phyloP scores from a whole-genome alignment of 1,140 invertebrate genomes.

The Penaeus chinensis region DNA sequence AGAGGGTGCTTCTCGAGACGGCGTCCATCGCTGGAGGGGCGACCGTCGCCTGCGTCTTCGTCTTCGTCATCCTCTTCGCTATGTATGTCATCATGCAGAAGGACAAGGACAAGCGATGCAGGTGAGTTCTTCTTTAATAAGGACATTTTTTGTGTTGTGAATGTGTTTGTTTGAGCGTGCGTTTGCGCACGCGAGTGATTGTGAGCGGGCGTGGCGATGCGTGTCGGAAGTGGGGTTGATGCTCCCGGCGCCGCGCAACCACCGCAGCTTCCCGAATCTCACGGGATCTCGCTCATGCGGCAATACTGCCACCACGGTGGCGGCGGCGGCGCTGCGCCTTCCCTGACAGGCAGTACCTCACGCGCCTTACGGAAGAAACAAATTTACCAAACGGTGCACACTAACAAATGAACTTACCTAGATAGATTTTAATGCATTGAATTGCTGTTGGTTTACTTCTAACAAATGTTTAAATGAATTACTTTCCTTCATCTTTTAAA shows the following conservation, averaged over 20 bases:
- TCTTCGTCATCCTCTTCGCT: slow-evolving; percentile 86
- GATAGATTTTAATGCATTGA: background rate
- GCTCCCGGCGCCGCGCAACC: too few species aligned
- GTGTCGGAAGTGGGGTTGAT: too few species aligned
- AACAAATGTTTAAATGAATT: background rate
- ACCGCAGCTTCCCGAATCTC: too few species aligned
- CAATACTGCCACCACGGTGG: too few species aligned
- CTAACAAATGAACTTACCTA: background rate
- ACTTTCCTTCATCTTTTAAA: background rate
- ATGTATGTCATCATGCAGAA: slow-evolving; percentile 76
- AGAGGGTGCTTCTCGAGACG: slow-evolving; percentile 73
- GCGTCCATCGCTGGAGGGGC: slow-evolving; percentile 91
- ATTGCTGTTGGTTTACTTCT: too few species aligned
- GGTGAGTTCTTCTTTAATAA: slow-evolving; percentile 14
- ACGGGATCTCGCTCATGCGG: too few species aligned
- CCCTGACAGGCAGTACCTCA: too few species aligned
- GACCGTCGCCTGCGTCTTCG: slow-evolving; percentile 86
- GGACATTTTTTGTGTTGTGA: too few species aligned
- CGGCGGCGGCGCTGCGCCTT: too few species aligned
- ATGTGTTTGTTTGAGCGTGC: background rate
- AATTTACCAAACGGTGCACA: background rate
- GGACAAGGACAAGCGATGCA: slow-evolving; percentile 54
- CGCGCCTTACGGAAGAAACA: too few species aligned
- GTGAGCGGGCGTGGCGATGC: too few species aligned
- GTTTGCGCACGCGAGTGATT: background rate